A percentile compares a stretch with the other conserved stretches of the same genome.
These are phyloP conservation scores for Oostethus manadensis DNA, from an alignment of 2,113 vertebrate species.

Conservation along the genomic window DNA sequence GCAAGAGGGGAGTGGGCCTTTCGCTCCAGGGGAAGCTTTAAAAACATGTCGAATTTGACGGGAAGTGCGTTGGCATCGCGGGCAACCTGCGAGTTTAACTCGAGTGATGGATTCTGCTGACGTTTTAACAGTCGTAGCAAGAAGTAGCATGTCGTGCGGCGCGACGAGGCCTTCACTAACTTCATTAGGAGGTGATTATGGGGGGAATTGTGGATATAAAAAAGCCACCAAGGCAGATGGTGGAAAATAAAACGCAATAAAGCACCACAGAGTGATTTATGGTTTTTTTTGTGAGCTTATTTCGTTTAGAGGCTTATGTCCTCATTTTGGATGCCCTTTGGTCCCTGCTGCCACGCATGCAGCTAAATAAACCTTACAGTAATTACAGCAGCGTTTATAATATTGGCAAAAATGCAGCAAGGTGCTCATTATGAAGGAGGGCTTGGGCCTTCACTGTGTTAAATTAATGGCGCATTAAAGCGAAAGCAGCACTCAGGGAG, in stretches of 20 bases:
- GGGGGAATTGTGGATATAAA: neutral
- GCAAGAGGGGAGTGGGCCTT: neutral
- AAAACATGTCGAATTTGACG: neutral
- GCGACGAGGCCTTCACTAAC: neutral
- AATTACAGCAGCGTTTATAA: neutral
- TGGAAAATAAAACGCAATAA: too few species aligned
- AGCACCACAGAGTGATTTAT: too few species aligned
- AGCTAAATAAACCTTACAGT: neutral
- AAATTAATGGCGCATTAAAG: constrained; percentile 39
- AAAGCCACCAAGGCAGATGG: neutral
- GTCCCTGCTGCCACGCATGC: neutral
- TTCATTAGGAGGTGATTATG: constrained; percentile 3
- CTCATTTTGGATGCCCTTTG: neutral
- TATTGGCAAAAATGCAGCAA: neutral
- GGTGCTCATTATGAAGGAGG: neutral
- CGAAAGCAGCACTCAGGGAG: constrained; percentile 17
- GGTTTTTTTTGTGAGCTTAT: too few species aligned
- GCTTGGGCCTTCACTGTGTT: constrained; percentile 10
- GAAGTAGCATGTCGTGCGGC: neutral
- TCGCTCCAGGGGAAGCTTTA: neutral
- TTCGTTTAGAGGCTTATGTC: too few species aligned
- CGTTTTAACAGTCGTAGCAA: neutral
- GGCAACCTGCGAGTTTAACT: neutral
- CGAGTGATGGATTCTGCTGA: neutral
- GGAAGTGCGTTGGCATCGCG: neutral